These are phyloP conservation scores for Bombus superbus DNA, from an alignment of 1,140 invertebrate genomes.

Conservation along the genomic window DNA sequence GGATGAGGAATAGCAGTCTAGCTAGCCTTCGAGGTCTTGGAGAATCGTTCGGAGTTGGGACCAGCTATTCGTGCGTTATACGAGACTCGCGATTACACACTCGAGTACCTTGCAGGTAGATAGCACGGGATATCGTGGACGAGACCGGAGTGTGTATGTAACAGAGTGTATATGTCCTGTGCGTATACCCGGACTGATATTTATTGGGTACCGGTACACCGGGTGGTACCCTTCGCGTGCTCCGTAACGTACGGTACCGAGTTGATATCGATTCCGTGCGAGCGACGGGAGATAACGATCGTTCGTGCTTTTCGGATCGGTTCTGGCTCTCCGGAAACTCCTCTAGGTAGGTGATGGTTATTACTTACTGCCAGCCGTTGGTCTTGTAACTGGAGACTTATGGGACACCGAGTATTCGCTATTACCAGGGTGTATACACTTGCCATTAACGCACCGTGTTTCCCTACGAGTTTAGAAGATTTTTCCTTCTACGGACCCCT, in stretches of 20 bases:
- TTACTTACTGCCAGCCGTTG: constrained; percentile 56
- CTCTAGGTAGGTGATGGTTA: constrained; percentile 58
- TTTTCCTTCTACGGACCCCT: neutral
- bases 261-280: constrained; percentile 53
- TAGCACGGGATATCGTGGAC: constrained; percentile 16
- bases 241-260: constrained; percentile 54
- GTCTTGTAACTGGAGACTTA: constrained; percentile 62
- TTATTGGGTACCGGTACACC: constrained; percentile 66
- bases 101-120: constrained; percentile 40
- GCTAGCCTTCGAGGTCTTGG: constrained; percentile 38
- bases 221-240: constrained; percentile 55
- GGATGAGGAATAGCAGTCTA: constrained; percentile 53
- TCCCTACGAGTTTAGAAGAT: neutral
- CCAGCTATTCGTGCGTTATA: constrained; percentile 42
- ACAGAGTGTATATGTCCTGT: constrained; percentile 21
- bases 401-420: constrained; percentile 53
- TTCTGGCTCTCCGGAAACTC: constrained; percentile 46
- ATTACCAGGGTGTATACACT: constrained; percentile 38
- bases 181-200: constrained; percentile 54
- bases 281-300: constrained; percentile 62
- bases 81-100: constrained; percentile 56
- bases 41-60: constrained; percentile 30
- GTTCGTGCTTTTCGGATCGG: constrained; percentile 44
- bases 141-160: constrained; percentile 29
- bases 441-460: constrained; percentile 26